phyloP scores from a whole-genome alignment of 2,888 invertebrate species.

The Belgica antarctica region DNA sequence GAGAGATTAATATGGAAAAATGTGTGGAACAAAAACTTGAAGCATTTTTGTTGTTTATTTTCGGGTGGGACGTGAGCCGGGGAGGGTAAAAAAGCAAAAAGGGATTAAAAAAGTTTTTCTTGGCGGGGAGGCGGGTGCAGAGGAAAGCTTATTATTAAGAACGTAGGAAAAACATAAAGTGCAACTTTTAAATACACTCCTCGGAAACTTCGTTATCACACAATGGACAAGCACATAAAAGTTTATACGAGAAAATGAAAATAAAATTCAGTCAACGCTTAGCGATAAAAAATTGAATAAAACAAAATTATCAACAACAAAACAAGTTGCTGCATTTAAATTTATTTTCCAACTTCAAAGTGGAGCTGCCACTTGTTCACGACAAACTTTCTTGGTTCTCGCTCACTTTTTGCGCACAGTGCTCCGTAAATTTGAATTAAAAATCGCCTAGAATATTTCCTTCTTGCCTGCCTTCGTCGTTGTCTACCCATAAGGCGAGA shows the following conservation, averaged over 20 bases:
- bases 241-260: background rate
- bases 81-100: background rate
- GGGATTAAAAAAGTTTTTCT: conserved; percentile 30
- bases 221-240: background rate
- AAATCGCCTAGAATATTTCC: background rate
- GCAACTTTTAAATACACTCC: conserved; percentile 25
- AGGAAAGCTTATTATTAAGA: conserved; percentile 36
- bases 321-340: background rate
- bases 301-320: background rate
- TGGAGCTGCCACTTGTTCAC: background rate
- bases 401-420: no score
- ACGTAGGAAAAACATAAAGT: conserved; percentile 10
- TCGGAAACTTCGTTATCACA: conserved; percentile 5
- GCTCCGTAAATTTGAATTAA: background rate
- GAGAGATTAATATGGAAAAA: conserved; percentile 38
- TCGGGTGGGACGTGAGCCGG: background rate
- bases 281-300: background rate
- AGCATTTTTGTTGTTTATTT: conserved; percentile 28
- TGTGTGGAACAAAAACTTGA: background rate
- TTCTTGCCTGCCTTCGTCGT: background rate
- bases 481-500: background rate
- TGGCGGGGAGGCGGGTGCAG: no score
- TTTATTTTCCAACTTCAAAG: background rate
- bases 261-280: background rate
- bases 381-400: background rate